phyloP scores from a whole-genome alignment of 2,797 vertebrate genomes.

The Botia almorhae region DNA sequence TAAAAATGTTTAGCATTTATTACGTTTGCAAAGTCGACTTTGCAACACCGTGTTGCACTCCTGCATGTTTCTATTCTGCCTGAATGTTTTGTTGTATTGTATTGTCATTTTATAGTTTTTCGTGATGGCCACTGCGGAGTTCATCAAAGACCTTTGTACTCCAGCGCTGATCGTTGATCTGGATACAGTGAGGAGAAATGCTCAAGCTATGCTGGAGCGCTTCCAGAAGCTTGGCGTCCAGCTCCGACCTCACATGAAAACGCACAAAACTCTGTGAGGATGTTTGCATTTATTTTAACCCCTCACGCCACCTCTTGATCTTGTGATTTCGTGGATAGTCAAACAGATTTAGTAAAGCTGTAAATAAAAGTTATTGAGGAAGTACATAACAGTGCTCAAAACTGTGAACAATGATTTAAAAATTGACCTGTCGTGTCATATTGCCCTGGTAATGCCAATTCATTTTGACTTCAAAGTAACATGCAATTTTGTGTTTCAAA shows the following conservation, averaged over 20 bases:
- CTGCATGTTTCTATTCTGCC: background rate
- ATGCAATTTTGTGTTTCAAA: no score
- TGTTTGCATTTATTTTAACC: background rate
- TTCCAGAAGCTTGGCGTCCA: slow-evolving; percentile 77
- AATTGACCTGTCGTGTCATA: no score
- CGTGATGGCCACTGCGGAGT: slow-evolving; percentile 43
- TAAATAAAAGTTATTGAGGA: no score
- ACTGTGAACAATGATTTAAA: no score
- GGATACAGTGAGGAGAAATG: slow-evolving; percentile 75
- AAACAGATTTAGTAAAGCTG: no score
- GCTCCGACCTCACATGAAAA: slow-evolving; percentile 87
- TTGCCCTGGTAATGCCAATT: no score
- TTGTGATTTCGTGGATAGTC: no score
- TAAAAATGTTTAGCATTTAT: background rate
- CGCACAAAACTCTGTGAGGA: slow-evolving; percentile 85
- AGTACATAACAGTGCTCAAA: no score
- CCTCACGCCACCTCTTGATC: no score
- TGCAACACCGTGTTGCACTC: background rate
- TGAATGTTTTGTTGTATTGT: background rate
- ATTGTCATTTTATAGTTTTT: background rate
- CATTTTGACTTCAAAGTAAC: no score
- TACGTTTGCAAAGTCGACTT: background rate
- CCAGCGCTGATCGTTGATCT: slow-evolving; percentile 81
- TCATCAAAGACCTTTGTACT: slow-evolving; percentile 69
- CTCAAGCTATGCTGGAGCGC: slow-evolving; percentile 75